phyloP scores from a whole-genome alignment of 2,113 vertebrate species.

The Choloepus hoffmanni region DNA sequence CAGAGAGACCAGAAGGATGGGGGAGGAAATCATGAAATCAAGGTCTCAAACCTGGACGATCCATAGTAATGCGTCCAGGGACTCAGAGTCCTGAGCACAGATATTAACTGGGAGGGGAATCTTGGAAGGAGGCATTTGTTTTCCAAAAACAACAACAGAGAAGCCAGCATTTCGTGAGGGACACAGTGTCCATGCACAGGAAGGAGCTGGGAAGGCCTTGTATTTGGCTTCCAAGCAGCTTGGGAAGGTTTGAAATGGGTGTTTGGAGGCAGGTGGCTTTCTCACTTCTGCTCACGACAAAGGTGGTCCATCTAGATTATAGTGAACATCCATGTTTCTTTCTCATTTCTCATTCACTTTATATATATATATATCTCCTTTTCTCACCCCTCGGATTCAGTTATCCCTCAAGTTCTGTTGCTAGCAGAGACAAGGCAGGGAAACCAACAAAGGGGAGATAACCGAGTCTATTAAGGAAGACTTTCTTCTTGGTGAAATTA shows the following conservation, averaged over 20 bases:
- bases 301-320: not conserved
- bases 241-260: not conserved
- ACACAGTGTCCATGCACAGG: not conserved
- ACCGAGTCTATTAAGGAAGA: not conserved
- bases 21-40: slow-evolving; percentile 61
- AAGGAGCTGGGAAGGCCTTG: slow-evolving; percentile 35
- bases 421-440: not conserved
- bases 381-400: rapidly evolving
- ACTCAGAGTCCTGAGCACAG: slow-evolving; percentile 61
- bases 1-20: slow-evolving; percentile 9
- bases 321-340: not conserved
- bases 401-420: not conserved
- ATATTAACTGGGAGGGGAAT: slow-evolving; percentile 73
- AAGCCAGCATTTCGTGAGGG: slow-evolving; percentile 66
- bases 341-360: not conserved
- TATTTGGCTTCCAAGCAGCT: not conserved
- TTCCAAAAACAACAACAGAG: slow-evolving; percentile 80
- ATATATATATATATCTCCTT: rapidly evolving
- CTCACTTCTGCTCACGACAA: not conserved
- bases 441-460: not conserved
- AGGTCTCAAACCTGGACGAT: slow-evolving; percentile 67
- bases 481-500: not conserved
- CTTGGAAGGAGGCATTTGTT: slow-evolving; percentile 78
- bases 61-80: slow-evolving; percentile 63
- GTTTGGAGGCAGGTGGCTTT: not conserved